A percentile compares a stretch with the other conserved stretches of the same genome.
These are phyloP conservation scores for Onychostruthus taczanowskii DNA, from an alignment of 2,113 vertebrate genomes.

Conservation along the genomic window DNA sequence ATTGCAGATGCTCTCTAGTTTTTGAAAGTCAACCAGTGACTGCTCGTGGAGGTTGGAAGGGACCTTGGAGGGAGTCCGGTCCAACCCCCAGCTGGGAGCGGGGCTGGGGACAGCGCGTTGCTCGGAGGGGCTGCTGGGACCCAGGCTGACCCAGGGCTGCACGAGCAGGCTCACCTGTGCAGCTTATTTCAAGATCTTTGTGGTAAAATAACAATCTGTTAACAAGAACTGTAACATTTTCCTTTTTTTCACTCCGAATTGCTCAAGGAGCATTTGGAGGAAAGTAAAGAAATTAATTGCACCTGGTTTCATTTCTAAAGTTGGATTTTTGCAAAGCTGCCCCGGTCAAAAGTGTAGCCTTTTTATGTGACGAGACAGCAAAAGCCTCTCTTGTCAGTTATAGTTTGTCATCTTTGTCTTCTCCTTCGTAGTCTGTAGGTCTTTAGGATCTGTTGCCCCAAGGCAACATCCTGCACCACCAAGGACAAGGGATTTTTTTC, in stretches of 20 bases:
- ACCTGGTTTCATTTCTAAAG: slow-evolving; percentile 88
- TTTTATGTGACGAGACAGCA: slow-evolving; percentile 73
- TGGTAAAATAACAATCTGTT: slow-evolving; percentile 61
- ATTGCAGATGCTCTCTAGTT: slow-evolving; percentile 75
- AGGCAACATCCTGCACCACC: slow-evolving; percentile 83
- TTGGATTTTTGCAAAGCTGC: slow-evolving; percentile 84
- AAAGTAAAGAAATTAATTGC: slow-evolving; percentile 77
- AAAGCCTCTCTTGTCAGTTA: slow-evolving; percentile 74
- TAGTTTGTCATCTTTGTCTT: slow-evolving; percentile 71
- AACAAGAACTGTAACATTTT: slow-evolving; percentile 54
- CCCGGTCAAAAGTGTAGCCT: slow-evolving; percentile 77
- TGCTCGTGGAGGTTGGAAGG: slow-evolving; percentile 43
- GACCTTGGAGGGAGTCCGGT: neutral
- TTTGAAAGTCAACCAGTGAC: slow-evolving; percentile 72
- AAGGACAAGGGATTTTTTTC: slow-evolving; percentile 77
- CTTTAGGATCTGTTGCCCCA: slow-evolving; percentile 81
- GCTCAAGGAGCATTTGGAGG: slow-evolving; percentile 65
- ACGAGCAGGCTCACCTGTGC: slow-evolving; percentile 16
- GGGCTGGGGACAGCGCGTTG: slow-evolving; percentile 29
- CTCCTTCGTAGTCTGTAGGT: slow-evolving; percentile 79
- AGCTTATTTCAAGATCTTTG: slow-evolving; percentile 66
- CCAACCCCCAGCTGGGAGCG: neutral
- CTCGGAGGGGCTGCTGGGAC: slow-evolving; percentile 38
- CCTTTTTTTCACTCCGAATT: slow-evolving; percentile 18
- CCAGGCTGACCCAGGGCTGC: slow-evolving; percentile 1